A percentile compares a stretch with the other conserved stretches of the same genome.
Conservation (phyloP, 1,140 invertebrate genomes). For the Drosophila dunni region DNA sequence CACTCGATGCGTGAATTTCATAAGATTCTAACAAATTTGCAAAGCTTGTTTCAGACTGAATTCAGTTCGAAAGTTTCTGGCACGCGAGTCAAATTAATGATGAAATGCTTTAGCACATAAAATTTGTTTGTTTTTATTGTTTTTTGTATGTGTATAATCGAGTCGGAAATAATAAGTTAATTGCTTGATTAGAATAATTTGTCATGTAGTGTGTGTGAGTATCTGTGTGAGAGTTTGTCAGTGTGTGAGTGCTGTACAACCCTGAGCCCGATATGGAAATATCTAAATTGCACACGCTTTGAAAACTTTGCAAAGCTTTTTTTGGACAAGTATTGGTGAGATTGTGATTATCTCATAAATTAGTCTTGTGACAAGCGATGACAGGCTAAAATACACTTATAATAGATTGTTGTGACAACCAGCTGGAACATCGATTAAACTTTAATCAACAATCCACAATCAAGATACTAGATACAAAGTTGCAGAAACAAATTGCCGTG, state of each 20-base stretch:
- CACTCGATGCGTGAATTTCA: constrained; percentile 8
- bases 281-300: constrained; percentile 52
- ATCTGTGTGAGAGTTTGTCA: constrained; percentile 26
- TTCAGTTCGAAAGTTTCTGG: not conserved
- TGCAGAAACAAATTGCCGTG: constrained; percentile 24
- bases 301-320: constrained; percentile 11
- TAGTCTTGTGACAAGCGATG: constrained; percentile 82
- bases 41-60: not conserved
- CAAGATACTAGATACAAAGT: constrained; percentile 33
- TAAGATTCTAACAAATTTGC: constrained; percentile 18
- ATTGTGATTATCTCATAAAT: constrained; percentile 79
- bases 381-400: constrained; percentile 44
- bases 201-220: constrained; percentile 18
- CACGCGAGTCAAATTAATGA: constrained; percentile 48
- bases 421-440: constrained; percentile 71
- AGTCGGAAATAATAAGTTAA: constrained; percentile 72
- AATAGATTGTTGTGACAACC: constrained; percentile 41
- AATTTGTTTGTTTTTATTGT: constrained; percentile 38
- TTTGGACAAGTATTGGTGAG: constrained; percentile 22
- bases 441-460: constrained; percentile 46
- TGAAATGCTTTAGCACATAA: constrained; percentile 46
- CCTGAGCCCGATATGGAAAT: constrained; percentile 34
- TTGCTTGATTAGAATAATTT: constrained; percentile 76
- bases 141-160: constrained; percentile 37
- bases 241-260: constrained; percentile 29